These are phyloP conservation scores for Oscheius sp. DNA, from an alignment of 2,888 invertebrate species.

Conservation along the genomic window DNA sequence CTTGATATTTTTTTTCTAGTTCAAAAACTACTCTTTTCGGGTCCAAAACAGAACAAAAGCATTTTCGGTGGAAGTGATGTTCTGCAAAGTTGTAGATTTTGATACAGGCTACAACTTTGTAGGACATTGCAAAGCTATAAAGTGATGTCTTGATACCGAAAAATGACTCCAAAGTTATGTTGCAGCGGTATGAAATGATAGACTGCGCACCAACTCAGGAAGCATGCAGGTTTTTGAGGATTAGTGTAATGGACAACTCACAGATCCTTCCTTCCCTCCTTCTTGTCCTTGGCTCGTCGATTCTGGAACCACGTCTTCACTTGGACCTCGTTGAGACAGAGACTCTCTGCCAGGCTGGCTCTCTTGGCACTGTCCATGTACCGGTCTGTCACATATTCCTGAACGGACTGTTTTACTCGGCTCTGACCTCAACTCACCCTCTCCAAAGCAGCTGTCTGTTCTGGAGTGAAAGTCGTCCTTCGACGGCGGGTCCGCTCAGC, in stretches of 20 bases:
- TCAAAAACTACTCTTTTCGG: too few species aligned
- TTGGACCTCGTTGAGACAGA: conserved; percentile 58
- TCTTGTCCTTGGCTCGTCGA: conserved; percentile 58
- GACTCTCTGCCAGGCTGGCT: conserved; percentile 50
- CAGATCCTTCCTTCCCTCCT: conserved; percentile 46
- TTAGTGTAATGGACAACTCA: not conserved
- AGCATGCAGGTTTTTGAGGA: too few species aligned
- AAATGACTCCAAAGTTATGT: too few species aligned
- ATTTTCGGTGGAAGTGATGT: too few species aligned
- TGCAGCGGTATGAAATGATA: too few species aligned
- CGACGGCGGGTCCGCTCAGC: conserved; percentile 43
- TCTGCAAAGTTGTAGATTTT: too few species aligned
- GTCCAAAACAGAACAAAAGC: too few species aligned
- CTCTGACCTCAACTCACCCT: conserved; percentile 37
- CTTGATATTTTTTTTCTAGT: too few species aligned
- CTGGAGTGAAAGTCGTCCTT: conserved; percentile 60
- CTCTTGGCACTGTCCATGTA: conserved; percentile 63
- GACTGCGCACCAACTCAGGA: too few species aligned
- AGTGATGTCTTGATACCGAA: too few species aligned
- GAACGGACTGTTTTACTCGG: conserved; percentile 10
- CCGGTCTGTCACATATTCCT: conserved; percentile 59
- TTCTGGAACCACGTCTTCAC: conserved; percentile 68
- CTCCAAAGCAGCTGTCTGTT: conserved; percentile 54
- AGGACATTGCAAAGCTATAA: too few species aligned
- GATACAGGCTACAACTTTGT: too few species aligned